Conservation (phyloP, 2,113 vertebrate genomes). For the Pitta sordida region DNA sequence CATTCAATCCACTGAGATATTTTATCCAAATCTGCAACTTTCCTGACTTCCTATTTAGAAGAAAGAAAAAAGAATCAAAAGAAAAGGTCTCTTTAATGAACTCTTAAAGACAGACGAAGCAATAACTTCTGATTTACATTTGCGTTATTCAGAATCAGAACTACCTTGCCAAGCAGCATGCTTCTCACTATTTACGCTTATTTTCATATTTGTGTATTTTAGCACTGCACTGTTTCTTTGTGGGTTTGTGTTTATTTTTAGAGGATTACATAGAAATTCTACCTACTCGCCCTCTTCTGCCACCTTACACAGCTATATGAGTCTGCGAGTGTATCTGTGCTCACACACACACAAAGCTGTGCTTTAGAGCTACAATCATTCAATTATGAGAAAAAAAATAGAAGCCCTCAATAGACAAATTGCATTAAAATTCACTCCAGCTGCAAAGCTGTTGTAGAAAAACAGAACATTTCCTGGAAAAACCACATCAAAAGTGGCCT, state of each 20-base stretch:
- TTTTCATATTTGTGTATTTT: background rate
- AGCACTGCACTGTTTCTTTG: background rate
- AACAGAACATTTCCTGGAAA: conserved; percentile 15
- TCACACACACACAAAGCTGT: fast-evolving
- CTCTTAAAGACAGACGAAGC: background rate
- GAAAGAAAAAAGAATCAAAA: background rate
- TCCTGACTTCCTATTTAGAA: background rate
- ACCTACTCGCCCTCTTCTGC: background rate
- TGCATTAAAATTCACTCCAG: conserved; percentile 21
- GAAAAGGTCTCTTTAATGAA: background rate
- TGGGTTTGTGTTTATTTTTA: background rate
- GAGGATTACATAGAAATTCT: background rate
- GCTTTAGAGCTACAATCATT: background rate
- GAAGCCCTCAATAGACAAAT: background rate
- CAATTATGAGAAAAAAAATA: background rate
- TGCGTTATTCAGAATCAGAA: background rate
- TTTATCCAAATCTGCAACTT: background rate
- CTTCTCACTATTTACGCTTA: background rate
- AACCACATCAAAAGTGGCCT: conserved; percentile 19
- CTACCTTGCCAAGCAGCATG: background rate
- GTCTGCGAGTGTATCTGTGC: background rate
- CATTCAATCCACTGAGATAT: background rate
- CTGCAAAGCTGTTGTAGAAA: conserved; percentile 8
- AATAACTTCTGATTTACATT: background rate
- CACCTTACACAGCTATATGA: background rate